Evolutionary conservation across 2,888 invertebrate species (phyloP), one percentile per base, ranked within the genome.

Genomic region (Abrostola tripartita): DNA sequence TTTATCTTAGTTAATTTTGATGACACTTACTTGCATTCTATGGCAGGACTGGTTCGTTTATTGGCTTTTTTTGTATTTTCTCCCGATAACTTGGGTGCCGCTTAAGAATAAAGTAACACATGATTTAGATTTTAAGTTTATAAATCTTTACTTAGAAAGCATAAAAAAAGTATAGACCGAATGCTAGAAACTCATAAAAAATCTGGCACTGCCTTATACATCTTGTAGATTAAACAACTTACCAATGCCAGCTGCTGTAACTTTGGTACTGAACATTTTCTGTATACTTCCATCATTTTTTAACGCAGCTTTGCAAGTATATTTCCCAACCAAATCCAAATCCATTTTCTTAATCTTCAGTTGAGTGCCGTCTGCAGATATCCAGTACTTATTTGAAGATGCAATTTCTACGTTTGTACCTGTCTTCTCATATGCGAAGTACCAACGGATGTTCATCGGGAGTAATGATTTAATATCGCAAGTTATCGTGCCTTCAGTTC

Each of bases 361-460:
- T 42, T 63, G 52, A 14, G 69, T 71, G 8, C 65, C 58, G 37
- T 67, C 68, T n/a, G 52, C 38, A 12, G 74, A 66, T 60, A 83
- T 42, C 11, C 50, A 37, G 52, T 70, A 75, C 8, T 61, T 66
- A 35, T 67, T 24, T 9, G 82, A 79, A 1, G 64, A 49, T 24
- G 6, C n/a, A 37, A 79, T 61, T 9, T 51, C 14, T 10, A 7
- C 53, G 0, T 47, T 40, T 6, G 8, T n/a, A 0, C 65, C 71
- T 5, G 64, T 68, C 5, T 9, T 50, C 5, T 68, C 59, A 24
- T 73, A 52, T 1, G 42, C 36, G 51, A 52, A 61, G 36, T 41
- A 60, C 81, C 81, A 81, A 40, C 37, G 47, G 14, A 81, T 83
- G 5, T 66, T 42, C 52, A 79, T 77, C 4, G 75, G 78, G 36